These are phyloP conservation scores for Heliothis subflexa DNA, from an alignment of 1,140 invertebrate species.

Conservation along the genomic window DNA sequence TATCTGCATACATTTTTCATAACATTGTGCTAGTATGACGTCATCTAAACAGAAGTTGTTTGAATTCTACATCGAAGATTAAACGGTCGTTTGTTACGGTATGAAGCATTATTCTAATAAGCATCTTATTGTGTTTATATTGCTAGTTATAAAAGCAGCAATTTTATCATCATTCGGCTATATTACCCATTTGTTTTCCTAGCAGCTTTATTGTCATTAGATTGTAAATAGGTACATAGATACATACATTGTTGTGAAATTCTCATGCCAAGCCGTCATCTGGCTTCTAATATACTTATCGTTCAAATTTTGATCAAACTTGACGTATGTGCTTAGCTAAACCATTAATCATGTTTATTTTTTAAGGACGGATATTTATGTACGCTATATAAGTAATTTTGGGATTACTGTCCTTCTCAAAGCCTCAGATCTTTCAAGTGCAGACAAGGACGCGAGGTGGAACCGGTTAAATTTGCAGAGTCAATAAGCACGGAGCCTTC, in stretches of 20 bases:
- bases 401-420: background rate
- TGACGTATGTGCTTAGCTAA: background rate
- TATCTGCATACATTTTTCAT: constrained; percentile 35
- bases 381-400: constrained; percentile 9
- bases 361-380: constrained; percentile 47
- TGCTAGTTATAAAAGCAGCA: background rate
- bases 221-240: background rate
- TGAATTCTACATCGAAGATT: constrained; percentile 26
- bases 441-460: constrained; percentile 29
- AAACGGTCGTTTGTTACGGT: constrained; percentile 29
- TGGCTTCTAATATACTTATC: background rate
- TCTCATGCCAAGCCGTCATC: background rate
- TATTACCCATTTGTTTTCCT: constrained; percentile 19
- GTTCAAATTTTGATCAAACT: background rate
- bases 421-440: constrained; percentile 6
- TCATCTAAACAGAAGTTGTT: background rate
- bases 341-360: constrained; percentile 41
- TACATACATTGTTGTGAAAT: background rate
- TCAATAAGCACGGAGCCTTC: constrained; percentile 24
- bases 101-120: constrained; percentile 22
- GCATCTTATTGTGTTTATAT: constrained; percentile 19
- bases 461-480: constrained; percentile 37
- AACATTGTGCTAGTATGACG: constrained; percentile 35
- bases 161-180: background rate
- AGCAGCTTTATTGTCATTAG: background rate